These are phyloP conservation scores for Epinephelus moara DNA, from an alignment of 2,113 vertebrate genomes.

Conservation along the genomic window DNA sequence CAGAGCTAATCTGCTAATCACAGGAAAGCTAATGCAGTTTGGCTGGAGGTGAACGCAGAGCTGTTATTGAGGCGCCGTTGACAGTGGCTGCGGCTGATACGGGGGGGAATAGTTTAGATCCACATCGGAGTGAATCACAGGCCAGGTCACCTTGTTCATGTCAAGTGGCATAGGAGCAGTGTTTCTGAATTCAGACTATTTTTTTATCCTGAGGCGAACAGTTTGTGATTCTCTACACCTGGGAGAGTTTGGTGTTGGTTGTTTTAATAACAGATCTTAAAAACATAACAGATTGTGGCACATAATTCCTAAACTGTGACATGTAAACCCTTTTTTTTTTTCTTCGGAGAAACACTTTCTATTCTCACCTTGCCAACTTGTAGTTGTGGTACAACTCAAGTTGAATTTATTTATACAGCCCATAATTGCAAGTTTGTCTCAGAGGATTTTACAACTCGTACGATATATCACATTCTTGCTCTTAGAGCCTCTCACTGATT, in stretches of 20 bases:
- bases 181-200: neutral
- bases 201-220: neutral
- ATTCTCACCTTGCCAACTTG: neutral
- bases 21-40: slow-evolving; percentile 73
- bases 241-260: neutral
- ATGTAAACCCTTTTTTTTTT: neutral
- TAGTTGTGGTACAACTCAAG: neutral
- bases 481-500: neutral
- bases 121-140: slow-evolving; percentile 48
- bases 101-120: slow-evolving; percentile 51
- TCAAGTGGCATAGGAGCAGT: slow-evolving; percentile 29
- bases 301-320: neutral
- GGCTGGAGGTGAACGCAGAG: slow-evolving; percentile 67
- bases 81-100: slow-evolving; percentile 43
- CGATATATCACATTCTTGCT: neutral
- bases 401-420: slow-evolving; percentile 1
- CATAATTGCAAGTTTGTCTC: slow-evolving; percentile 14
- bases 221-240: neutral
- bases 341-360: neutral
- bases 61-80: slow-evolving; percentile 57
- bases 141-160: slow-evolving; percentile 68
- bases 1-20: slow-evolving; percentile 76
- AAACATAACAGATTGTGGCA: neutral
- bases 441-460: neutral
- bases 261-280: too few relatives aligned